These are phyloP conservation scores for Hipposideros armiger DNA, from an alignment of 2,113 vertebrate species.

Conservation along the genomic window DNA sequence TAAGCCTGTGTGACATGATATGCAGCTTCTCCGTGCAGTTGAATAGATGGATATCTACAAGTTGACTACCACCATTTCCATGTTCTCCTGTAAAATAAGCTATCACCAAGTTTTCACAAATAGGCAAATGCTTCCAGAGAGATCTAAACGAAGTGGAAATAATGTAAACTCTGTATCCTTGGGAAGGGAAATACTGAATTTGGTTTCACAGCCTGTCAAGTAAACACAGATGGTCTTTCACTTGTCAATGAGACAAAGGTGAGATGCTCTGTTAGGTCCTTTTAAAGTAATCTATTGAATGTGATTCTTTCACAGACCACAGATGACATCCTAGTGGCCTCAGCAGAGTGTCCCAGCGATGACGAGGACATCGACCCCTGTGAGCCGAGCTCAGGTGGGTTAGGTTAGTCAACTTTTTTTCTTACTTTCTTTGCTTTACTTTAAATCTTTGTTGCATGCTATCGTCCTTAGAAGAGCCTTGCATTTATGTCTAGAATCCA, in stretches of 20 bases:
- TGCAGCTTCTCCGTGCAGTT: not conserved
- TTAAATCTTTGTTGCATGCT: constrained; percentile 87
- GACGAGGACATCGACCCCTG: constrained; percentile 99
- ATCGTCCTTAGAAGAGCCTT: not conserved
- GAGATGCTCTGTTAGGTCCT: not conserved
- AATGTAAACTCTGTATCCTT: not conserved
- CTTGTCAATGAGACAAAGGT: not conserved
- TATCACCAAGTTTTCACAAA: not conserved
- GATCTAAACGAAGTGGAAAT: not conserved
- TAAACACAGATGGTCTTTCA: not conserved
- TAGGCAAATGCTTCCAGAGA: not conserved
- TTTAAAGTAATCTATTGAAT: constrained; percentile 68
- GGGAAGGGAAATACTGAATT: not conserved
- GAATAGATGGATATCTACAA: not conserved
- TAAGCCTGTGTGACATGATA: constrained; percentile 24
- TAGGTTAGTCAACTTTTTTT: constrained; percentile 99
- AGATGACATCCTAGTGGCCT: constrained; percentile 96
- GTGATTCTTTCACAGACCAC: constrained; percentile 90
- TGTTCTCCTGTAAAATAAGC: not conserved
- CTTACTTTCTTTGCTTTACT: constrained; percentile 91
- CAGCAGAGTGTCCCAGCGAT: constrained; percentile 98
- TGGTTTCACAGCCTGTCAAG: not conserved
- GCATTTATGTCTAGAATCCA: not conserved
- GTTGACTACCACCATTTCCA: not conserved
- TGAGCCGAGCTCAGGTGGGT: constrained; percentile 99